A percentile compares a stretch with the other conserved stretches of the same genome.
These are phyloP conservation scores for Trichogramma pretiosum DNA, from an alignment of 1,140 invertebrate species.

Conservation along the genomic window DNA sequence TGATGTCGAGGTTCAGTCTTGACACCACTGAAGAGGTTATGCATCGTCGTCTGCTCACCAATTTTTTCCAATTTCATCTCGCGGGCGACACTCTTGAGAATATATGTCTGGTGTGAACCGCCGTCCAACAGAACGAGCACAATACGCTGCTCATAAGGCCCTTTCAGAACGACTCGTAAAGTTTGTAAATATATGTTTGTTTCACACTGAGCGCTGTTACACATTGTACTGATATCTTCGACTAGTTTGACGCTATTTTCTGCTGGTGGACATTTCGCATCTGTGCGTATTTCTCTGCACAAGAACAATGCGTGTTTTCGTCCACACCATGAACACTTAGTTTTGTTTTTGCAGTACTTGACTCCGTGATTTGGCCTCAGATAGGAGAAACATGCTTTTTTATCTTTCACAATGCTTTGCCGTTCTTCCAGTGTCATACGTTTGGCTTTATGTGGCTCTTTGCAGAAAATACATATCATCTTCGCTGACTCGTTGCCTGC, in stretches of 20 bases:
- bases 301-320: constrained; percentile 13
- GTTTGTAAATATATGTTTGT: too few relatives aligned
- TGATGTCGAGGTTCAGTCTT: constrained; percentile 9
- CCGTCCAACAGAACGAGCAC: constrained; percentile 19
- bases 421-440: not conserved
- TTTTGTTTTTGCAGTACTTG: constrained; percentile 7
- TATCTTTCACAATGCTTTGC: constrained; percentile 6
- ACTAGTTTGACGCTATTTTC: too few relatives aligned
- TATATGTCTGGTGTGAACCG: constrained; percentile 21
- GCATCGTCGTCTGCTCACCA: constrained; percentile 5
- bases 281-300: too few relatives aligned
- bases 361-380: constrained; percentile 8
- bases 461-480: constrained; percentile 3
- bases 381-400: constrained; percentile 18
- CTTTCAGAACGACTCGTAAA: too few relatives aligned
- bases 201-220: too few relatives aligned
- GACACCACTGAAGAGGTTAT: constrained; percentile 18
- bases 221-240: too few relatives aligned
- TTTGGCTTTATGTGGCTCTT: not conserved
- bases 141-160: too few relatives aligned
- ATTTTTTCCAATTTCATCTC: constrained; percentile 14
- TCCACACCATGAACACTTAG: constrained; percentile 16
- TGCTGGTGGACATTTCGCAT: too few relatives aligned
- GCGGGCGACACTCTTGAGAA: constrained; percentile 15
- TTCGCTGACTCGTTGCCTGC: not conserved